phyloP scores from a whole-genome alignment of 2,797 vertebrate species.

The Epinephelus malabaricus region DNA sequence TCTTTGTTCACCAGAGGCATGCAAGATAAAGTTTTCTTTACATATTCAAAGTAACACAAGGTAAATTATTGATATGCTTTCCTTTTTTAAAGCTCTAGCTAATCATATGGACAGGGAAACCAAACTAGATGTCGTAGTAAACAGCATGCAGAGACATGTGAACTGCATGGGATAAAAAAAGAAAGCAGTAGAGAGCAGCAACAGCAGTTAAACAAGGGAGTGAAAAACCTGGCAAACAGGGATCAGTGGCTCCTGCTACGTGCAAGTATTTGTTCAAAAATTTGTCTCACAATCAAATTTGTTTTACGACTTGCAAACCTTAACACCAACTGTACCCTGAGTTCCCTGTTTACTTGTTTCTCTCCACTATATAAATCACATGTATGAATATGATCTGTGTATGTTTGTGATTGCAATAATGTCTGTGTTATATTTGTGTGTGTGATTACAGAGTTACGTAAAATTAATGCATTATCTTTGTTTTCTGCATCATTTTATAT shows the following conservation, averaged over 20 bases:
- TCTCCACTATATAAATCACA: neutral
- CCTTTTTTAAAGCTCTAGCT: neutral
- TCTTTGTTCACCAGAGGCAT: no score
- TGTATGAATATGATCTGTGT: neutral
- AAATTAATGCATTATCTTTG: neutral
- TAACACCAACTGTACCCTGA: no score
- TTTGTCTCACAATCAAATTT: neutral
- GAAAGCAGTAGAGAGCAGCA: neutral
- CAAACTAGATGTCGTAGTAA: conserved; percentile 2
- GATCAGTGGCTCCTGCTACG: neutral
- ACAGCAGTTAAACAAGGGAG: neutral
- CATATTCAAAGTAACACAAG: no score
- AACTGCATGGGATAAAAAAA: neutral
- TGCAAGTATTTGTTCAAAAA: neutral
- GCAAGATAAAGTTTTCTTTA: no score
- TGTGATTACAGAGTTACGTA: neutral
- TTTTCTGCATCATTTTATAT: no score
- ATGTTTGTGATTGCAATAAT: neutral
- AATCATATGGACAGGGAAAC: neutral
- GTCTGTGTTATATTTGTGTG: no score
- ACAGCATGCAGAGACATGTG: neutral
- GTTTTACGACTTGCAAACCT: neutral
- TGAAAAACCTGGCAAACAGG: no score
- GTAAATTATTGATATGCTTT: no score
- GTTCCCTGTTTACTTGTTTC: neutral